Conservation (phyloP, 2,888 invertebrate species). For the Pachliopta kotzebuea region DNA sequence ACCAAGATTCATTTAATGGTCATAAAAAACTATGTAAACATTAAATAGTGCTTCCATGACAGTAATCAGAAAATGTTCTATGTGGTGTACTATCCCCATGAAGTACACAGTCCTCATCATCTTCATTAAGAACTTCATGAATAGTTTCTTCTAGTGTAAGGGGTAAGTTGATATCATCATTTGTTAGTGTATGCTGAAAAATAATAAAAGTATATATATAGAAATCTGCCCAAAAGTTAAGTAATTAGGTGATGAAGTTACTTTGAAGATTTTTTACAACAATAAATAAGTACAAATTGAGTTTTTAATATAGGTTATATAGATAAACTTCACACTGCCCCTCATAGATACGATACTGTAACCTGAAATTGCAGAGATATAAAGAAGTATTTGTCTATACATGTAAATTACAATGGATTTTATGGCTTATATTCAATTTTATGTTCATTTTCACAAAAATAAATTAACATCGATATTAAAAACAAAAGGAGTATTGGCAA, state of each 20-base stretch:
- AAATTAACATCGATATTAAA: too few relatives aligned
- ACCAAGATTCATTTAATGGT: too few relatives aligned
- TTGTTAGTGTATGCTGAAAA: conserved; percentile 55
- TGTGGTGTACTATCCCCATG: conserved; percentile 43
- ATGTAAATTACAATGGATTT: too few relatives aligned
- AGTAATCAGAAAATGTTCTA: conserved; percentile 56
- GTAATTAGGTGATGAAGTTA: too few relatives aligned
- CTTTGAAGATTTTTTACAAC: neutral
- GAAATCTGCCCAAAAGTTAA: neutral
- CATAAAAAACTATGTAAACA: conserved; percentile 4
- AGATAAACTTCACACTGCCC: too few relatives aligned
- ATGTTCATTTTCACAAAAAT: too few relatives aligned
- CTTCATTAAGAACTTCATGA: conserved; percentile 67
- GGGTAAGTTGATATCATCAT: conserved; percentile 59
- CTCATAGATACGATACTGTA: too few relatives aligned
- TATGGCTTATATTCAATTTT: too few relatives aligned
- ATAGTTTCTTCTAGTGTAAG: conserved; percentile 63
- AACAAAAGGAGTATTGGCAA: neutral
- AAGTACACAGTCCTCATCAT: conserved; percentile 60
- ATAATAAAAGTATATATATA: conserved; percentile 20
- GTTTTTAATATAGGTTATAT: too few relatives aligned
- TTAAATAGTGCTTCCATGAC: conserved; percentile 60
- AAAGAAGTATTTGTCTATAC: too few relatives aligned
- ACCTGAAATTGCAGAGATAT: too few relatives aligned
- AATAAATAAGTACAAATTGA: too few relatives aligned